Evolutionary conservation across 2,113 vertebrate species (phyloP).

Genomic region (Marmota monax): DNA sequence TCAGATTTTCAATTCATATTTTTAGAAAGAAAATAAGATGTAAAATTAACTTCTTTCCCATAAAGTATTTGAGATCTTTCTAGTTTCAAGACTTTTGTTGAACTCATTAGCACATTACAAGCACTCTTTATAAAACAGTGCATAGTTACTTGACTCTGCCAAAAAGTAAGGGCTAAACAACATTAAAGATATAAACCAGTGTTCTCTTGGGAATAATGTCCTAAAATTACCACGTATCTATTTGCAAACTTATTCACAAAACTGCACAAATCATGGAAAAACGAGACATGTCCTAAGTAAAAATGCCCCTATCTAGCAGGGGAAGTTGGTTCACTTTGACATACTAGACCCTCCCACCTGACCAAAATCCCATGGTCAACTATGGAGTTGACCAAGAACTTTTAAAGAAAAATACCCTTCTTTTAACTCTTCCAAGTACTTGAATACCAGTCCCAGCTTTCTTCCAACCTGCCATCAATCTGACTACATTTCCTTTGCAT

Average conservation of each 20-base stretch:
- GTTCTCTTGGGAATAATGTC: not conserved
- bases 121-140: not conserved
- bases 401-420: not conserved
- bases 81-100: not conserved
- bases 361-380: not conserved
- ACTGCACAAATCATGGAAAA: not conserved
- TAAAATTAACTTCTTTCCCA: slow-evolving; percentile 18
- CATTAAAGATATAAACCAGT: not conserved
- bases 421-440: not conserved
- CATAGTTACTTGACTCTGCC: not conserved
- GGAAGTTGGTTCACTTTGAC: not conserved
- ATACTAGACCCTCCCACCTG: not conserved
- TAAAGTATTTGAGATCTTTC: not conserved
- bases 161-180: not conserved
- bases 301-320: not conserved
- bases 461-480: not conserved
- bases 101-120: not conserved
- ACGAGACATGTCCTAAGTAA: not conserved
- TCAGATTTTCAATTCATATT: not conserved
- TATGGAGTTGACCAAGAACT: not conserved
- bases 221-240: not conserved
- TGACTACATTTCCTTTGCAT: not conserved
- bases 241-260: not conserved
- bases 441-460: not conserved
- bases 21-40: not conserved